A percentile compares a stretch with the other conserved stretches of the same genome.
Conservation (phyloP, 2,888 invertebrate genomes). For the Empis stercorea region DNA sequence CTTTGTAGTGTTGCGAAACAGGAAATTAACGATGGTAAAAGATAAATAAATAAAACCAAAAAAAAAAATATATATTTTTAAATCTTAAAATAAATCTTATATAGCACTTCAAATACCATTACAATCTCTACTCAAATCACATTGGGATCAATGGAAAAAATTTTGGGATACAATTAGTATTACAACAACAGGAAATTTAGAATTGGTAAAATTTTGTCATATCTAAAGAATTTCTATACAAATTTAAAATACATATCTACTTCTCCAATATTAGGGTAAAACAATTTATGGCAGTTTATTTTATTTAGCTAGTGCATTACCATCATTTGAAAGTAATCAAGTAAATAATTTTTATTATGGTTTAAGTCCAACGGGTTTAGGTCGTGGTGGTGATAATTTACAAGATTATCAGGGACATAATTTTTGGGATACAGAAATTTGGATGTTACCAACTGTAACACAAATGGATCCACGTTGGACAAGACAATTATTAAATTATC, state of each 20-base stretch:
- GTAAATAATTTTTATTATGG: conserved; percentile 39
- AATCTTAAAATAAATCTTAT: no score
- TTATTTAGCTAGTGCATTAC: conserved; percentile 44
- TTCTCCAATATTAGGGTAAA: conserved; percentile 3
- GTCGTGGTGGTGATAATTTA: conserved; percentile 35
- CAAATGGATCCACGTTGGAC: conserved; percentile 41
- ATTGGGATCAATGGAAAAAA: conserved; percentile 38
- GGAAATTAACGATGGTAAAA: conserved; percentile 29
- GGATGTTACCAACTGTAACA: conserved; percentile 46
- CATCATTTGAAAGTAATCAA: conserved; percentile 39
- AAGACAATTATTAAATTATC: conserved; percentile 40
- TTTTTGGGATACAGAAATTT: conserved; percentile 52
- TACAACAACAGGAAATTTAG: conserved; percentile 39
- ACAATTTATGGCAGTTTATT: conserved; percentile 44
- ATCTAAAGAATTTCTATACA: conserved; percentile 3
- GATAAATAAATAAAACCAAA: not conserved
- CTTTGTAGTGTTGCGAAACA: conserved; percentile 37
- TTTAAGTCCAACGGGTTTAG: conserved; percentile 45
- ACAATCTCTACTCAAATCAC: conserved; percentile 37
- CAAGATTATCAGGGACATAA: conserved; percentile 43
- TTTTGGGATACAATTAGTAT: conserved; percentile 40
- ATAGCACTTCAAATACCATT: conserved; percentile 13
- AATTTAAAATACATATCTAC: no score
- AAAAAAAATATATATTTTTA: no score
- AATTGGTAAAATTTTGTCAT: conserved; percentile 31